These are phyloP conservation scores for Oxytorus armatus DNA, from an alignment of 2,888 invertebrate genomes.

Conservation along the genomic window DNA sequence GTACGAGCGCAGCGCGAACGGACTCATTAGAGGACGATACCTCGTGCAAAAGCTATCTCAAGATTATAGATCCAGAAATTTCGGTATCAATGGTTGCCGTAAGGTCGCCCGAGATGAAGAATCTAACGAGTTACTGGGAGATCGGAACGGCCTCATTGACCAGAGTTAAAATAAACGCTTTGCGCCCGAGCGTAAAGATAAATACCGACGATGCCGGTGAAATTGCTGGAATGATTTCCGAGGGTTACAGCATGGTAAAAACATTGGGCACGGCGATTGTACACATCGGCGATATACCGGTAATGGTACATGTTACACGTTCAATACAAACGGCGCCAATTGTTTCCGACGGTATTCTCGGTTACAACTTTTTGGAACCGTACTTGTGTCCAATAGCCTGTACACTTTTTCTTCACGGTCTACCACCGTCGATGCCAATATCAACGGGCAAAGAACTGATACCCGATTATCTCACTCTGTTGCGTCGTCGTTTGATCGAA, in stretches of 20 bases:
- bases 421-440: not conserved
- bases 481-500: slow-evolving; percentile 2
- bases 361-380: not conserved
- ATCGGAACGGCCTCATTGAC: not conserved
- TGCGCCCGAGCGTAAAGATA: slow-evolving; percentile 39
- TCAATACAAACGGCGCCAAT: slow-evolving; percentile 30
- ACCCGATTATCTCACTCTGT: not conserved
- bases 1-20: too few relatives aligned
- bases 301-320: slow-evolving; percentile 22
- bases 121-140: slow-evolving; percentile 9
- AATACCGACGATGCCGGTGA: not conserved
- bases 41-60: not conserved
- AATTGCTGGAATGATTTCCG: slow-evolving; percentile 5
- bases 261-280: slow-evolving; percentile 28
- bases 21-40: not conserved
- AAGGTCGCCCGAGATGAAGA: slow-evolving; percentile 26
- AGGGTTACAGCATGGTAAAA: not conserved
- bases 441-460: slow-evolving; percentile 4
- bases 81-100: slow-evolving; percentile 2
- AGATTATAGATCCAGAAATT: not conserved
- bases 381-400: not conserved
- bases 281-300: slow-evolving; percentile 1
- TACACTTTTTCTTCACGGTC: not conserved
- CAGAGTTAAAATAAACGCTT: slow-evolving; percentile 2
- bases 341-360: slow-evolving; percentile 26